Evolutionary conservation across 2,113 vertebrate species (phyloP).

Genomic region (Neoarius graeffei): DNA sequence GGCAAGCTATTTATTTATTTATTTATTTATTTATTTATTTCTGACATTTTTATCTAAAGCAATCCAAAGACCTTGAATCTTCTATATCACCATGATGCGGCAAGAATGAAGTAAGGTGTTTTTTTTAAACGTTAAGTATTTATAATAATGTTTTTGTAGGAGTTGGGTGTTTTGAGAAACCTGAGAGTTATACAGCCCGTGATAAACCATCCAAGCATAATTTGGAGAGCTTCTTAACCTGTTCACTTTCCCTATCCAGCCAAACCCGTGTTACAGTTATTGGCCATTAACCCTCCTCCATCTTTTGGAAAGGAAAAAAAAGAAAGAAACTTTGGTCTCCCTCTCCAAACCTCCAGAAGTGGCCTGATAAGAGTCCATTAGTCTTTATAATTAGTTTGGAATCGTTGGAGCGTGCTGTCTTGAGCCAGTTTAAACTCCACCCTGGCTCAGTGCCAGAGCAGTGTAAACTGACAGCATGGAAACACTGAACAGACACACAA

Average conservation of each 20-base stretch:
- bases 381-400: slow-evolving; percentile 72
- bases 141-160: background rate
- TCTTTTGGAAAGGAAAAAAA: background rate
- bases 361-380: slow-evolving; percentile 68
- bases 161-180: background rate
- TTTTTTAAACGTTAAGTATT: background rate
- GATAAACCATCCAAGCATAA: background rate
- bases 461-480: slow-evolving; percentile 64
- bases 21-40: background rate
- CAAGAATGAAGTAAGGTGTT: background rate
- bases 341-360: slow-evolving; percentile 11
- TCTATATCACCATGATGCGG: background rate
- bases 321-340: background rate
- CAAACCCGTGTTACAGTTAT: background rate
- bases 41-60: background rate
- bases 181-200: background rate
- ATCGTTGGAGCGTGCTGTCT: slow-evolving; percentile 49
- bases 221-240: slow-evolving; percentile 17
- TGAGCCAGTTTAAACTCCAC: slow-evolving; percentile 42
- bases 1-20: too few relatives aligned
- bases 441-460: slow-evolving; percentile 59
- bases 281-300: slow-evolving; percentile 23
- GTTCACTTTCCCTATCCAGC: background rate
- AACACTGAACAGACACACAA: slow-evolving; percentile 62
- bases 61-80: background rate